Evolutionary conservation across 2,797 vertebrate genomes (phyloP), one percentile per base, ranked within the genome.

Genomic region (Enteromius viviparus): DNA sequence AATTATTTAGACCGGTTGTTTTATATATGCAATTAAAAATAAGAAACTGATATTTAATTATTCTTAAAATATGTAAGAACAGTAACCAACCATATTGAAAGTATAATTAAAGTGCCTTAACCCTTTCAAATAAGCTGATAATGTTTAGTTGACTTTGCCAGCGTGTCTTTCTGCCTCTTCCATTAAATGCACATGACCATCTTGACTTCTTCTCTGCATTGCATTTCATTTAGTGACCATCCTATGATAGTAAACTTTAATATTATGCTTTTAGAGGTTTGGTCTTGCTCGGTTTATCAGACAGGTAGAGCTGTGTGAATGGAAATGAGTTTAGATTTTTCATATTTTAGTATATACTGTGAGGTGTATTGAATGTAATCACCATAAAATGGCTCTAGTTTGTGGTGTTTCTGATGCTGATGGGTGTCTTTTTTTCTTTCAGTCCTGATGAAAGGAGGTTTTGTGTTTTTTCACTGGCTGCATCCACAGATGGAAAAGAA

Each of bases 381-480:
- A 8, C 19, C 11, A 60, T 70, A 29, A 5, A 49, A 40, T 80
- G 6, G 40, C 55, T 74, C n/a, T 40, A 51, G 1, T 49, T 34
- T 1, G 29, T 23, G 14, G 7, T 75, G 14, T 65, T 40, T 37
- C 32, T 74, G 58, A 74, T 42, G 17, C 47, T 81, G 45, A 60
- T 9, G 2, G 29, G 15, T 65, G 9, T 83, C 29, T 12, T 34
- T 83, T 80, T 87, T 70, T 86, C 82, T 88, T 88, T 58, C 89
- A 98, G 97, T 90, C 97, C 97, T 71, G 95, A 97, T 21, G 97
- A 98, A 87, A 94, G 96, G 79, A 95, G 97, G 84, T 98, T 98
- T 88, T 97, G 97, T 66, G 96, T 98, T 87, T 98, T 98, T 89
- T 98, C 97, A n/a, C 92, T 98, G 74, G 94, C 97, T 0, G 96